Evolutionary conservation across 2,888 invertebrate genomes (phyloP), one percentile per base, ranked within the genome.

Genomic region (Anagyrus pseudococci): DNA sequence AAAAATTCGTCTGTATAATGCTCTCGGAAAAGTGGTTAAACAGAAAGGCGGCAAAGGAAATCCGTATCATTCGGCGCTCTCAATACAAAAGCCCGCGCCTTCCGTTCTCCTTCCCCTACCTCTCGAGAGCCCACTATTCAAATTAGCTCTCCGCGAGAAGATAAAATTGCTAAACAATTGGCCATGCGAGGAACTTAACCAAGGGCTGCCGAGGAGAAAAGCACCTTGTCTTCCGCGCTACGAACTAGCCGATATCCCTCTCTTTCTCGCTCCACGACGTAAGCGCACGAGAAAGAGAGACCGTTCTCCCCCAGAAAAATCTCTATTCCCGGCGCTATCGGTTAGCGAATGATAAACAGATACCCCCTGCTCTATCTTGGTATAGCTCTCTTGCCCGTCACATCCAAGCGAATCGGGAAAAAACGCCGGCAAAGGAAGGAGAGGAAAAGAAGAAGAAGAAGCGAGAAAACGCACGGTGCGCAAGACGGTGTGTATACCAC

Each of bases 291-390:
- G 33, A 43, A 43, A 43, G 15, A 15, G 33, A 37, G 10, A 15
- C 33, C 13, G 33, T 13, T 13, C 33, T 37, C 29, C 10, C 33
- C 4, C 33, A 37, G 33, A 15, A 2, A 8, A 61, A 44, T 56
- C 59, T 53, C 25, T 17, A 8, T 47, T 25, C 23, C 56, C 8
- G 19, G 54, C n/a, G n/a, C 48, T 47, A 25, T 23, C 20, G 33
- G 43, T 19, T 54, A 48, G 54, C 58, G 54, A 63, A 63, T 63
- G 62, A 63, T 63, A 63, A 63, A 63, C 62, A 49, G 62, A 40
- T 54, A 25, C 56, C 46, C 52, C 47, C 49, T 50, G 10, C 7
- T 19, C 33, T 13, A 19, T 8, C 43, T 25, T 13, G 10, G 7
- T 13, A 23, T 7, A 25, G 33, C 47, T 25, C 22, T 41, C 53